phyloP scores from a whole-genome alignment of 2,797 vertebrate species.

The Paguma larvata region DNA sequence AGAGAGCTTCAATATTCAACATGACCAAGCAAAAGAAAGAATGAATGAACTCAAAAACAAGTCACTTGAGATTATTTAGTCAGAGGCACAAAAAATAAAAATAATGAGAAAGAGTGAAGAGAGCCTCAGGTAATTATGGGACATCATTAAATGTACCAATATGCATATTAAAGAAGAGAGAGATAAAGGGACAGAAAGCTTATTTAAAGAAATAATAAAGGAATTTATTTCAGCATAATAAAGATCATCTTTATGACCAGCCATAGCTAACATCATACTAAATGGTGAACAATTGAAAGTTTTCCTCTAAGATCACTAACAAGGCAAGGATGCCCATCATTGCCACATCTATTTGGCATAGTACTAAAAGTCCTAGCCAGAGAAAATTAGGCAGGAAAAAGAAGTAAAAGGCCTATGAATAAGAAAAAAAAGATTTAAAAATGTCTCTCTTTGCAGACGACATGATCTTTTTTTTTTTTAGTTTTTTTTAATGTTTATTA shows the following conservation, averaged over 20 bases:
- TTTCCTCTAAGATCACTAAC: not conserved
- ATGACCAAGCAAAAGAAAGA: not conserved
- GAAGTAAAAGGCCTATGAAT: not conserved
- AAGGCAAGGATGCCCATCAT: not conserved
- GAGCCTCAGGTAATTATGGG: not conserved
- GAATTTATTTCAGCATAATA: not conserved
- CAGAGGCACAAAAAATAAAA: not conserved
- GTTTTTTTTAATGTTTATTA: no score
- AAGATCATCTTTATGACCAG: not conserved
- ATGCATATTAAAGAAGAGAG: not conserved
- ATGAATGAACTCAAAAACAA: not conserved
- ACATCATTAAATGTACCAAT: not conserved
- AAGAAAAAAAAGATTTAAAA: not conserved
- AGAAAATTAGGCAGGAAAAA: not conserved
- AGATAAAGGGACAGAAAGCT: not conserved
- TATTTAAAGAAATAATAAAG: slow-evolving; percentile 4
- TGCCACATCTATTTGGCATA: not conserved
- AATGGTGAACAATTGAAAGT: not conserved
- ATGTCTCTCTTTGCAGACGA: not conserved
- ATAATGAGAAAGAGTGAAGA: not conserved
- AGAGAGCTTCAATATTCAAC: not conserved
- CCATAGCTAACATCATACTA: not conserved
- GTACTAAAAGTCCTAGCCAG: not conserved
- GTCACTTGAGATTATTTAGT: not conserved
- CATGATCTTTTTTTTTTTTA: not conserved